These are phyloP conservation scores for Lagodon rhomboides DNA, from an alignment of 2,797 vertebrate species.

Conservation along the genomic window DNA sequence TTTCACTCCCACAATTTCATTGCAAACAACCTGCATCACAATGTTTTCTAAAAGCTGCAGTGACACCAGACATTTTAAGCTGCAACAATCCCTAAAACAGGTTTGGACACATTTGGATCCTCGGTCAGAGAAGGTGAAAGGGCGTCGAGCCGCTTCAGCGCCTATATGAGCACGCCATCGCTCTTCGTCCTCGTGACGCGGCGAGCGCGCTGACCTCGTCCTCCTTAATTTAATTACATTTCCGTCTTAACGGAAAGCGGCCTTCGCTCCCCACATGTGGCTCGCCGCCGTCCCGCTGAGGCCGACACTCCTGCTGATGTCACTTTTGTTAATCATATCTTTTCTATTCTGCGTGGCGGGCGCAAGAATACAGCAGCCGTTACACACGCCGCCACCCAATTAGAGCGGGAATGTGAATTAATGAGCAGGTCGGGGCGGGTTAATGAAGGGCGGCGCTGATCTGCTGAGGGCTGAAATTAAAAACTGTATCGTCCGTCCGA, in stretches of 20 bases:
- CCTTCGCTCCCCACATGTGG: slow-evolving; percentile 4
- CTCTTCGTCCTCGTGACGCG: not conserved
- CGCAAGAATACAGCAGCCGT: slow-evolving; percentile 19
- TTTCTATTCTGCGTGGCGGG: slow-evolving; percentile 23
- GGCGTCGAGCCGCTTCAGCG: not conserved
- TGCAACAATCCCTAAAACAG: too few species aligned
- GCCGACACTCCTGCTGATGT: slow-evolving; percentile 9
- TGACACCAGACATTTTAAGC: too few species aligned
- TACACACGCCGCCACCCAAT: slow-evolving; percentile 59
- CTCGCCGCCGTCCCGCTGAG: slow-evolving; percentile 10
- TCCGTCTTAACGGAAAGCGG: slow-evolving; percentile 27
- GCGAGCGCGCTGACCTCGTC: not conserved
- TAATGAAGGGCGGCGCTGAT: slow-evolving; percentile 71
- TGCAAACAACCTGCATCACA: too few species aligned
- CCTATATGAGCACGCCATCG: not conserved
- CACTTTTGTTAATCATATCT: slow-evolving; percentile 44
- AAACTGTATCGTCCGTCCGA: slow-evolving; percentile 44
- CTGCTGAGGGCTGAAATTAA: slow-evolving; percentile 70
- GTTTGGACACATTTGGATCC: not conserved
- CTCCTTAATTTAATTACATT: slow-evolving; percentile 34
- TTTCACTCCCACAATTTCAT: too few species aligned
- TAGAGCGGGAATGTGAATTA: slow-evolving; percentile 70
- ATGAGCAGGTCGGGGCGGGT: slow-evolving; percentile 67
- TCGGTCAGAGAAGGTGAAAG: not conserved
- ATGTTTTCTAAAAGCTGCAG: too few species aligned